phyloP scores from a whole-genome alignment of 2,113 vertebrate genomes.

The Daphoenositta chrysoptera region DNA sequence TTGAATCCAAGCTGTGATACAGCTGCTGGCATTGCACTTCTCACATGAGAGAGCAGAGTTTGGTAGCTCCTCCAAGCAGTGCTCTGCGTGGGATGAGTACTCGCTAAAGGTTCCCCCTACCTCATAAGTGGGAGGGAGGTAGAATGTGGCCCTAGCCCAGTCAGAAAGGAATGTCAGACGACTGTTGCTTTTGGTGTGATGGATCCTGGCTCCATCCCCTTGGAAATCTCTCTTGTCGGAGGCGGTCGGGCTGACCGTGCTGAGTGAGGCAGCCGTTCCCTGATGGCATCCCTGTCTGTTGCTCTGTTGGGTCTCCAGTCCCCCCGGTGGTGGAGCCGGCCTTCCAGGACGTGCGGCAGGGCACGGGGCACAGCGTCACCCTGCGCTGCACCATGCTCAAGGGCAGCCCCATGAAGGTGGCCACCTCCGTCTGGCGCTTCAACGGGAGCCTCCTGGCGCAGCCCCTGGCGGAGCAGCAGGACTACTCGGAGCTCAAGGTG shows the following conservation, averaged over 20 bases:
- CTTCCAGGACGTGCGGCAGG: conserved; percentile 86
- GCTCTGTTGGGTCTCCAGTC: conserved; percentile 67
- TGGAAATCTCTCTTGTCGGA: not conserved
- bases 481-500: conserved; percentile 84
- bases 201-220: not conserved
- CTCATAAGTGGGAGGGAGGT: not conserved
- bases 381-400: conserved; percentile 87
- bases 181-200: not conserved
- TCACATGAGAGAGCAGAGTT: not conserved
- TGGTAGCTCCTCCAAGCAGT: not conserved
- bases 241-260: fast-evolving
- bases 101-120: not conserved
- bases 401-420: conserved; percentile 85
- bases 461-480: conserved; percentile 76
- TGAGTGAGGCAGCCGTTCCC: not conserved
- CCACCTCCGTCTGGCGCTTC: conserved; percentile 85
- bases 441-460: conserved; percentile 78
- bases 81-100: not conserved
- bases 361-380: conserved; percentile 76
- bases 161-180: not conserved
- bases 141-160: not conserved
- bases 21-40: not conserved
- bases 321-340: conserved; percentile 87
- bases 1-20: not conserved
- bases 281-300: not conserved